Evolutionary conservation across 2,113 vertebrate genomes (phyloP).

Genomic region (Podarcis cretensis): DNA sequence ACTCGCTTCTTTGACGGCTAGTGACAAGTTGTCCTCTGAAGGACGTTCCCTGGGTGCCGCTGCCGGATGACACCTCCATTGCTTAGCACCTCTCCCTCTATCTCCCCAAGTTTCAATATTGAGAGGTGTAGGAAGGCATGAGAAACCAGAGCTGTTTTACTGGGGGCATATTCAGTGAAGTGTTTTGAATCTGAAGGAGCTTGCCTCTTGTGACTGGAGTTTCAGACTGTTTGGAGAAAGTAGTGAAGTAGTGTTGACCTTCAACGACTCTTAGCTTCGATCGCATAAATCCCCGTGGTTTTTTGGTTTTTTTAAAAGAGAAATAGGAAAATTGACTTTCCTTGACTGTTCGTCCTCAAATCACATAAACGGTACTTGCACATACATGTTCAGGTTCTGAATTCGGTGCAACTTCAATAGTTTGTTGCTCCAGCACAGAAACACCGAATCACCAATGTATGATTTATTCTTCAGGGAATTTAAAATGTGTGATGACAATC

Average conservation of each 20-base stretch:
- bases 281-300: background rate
- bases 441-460: background rate
- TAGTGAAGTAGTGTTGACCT: slow-evolving; percentile 34
- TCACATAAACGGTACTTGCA: background rate
- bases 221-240: slow-evolving; percentile 52
- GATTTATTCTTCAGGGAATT: background rate
- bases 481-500: background rate
- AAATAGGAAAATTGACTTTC: background rate
- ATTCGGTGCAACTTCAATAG: background rate
- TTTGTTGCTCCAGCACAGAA: background rate
- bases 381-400: background rate
- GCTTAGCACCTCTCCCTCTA: slow-evolving; percentile 78
- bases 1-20: slow-evolving; percentile 87
- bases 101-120: slow-evolving; percentile 72
- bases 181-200: slow-evolving; percentile 58
- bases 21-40: slow-evolving; percentile 94
- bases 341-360: background rate
- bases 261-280: slow-evolving; percentile 23
- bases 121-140: slow-evolving; percentile 70
- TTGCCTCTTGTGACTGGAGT: slow-evolving; percentile 49
- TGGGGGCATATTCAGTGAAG: slow-evolving; percentile 68
- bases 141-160: slow-evolving; percentile 68
- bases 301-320: background rate
- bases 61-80: slow-evolving; percentile 81
- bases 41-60: slow-evolving; percentile 82